Evolutionary conservation across 2,797 vertebrate species (phyloP), one percentile per base, ranked within the genome.

Genomic region (Sardinella longiceps): DNA sequence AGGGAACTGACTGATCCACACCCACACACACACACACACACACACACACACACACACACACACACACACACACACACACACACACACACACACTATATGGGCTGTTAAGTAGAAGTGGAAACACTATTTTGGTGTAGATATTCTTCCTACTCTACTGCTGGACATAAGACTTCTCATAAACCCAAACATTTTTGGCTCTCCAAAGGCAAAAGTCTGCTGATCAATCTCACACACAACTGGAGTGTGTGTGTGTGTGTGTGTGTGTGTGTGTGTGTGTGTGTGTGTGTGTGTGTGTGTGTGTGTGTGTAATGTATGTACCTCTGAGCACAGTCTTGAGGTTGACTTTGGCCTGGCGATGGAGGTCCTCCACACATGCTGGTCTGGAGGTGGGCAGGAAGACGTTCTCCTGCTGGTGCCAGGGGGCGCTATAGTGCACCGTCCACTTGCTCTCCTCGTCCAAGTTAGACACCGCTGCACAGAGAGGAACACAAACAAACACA

Each of bases 321-420:
- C 98, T 94, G 87, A 99, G 92, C 6, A 98, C 96, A 0, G 97
- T 98, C 92, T 98, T 99, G 87, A 99, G 97, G 96, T 99, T 99
- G 92, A 99, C 94, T 91, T 99, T 99, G 91, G 98, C 98, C 93
- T 99, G 97, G 6, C 95, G 97, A 91, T 99, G 98, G 88, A 99
- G 94, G 91, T 98, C 97, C 80, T 99, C 98, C 84, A 99, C 97
- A 1, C 97, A 98, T 23, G 97, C 92, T 0, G 98, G 97, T 90
- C 98, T 95, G 63, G 95, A 96, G 81, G 95, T 90, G 0, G 98
- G 98, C 60, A 98, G 93, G 90, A 99, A 99, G 48, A 99, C 98
- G 48, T 99, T 99, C 91, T 99, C 98, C 92, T 99, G 98, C 93
- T 99, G 97, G 89, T 99, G 98, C 98, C 97, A 99, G 0, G 98